phyloP scores from a whole-genome alignment of 2,113 vertebrate genomes.

The Mobula hypostoma region DNA sequence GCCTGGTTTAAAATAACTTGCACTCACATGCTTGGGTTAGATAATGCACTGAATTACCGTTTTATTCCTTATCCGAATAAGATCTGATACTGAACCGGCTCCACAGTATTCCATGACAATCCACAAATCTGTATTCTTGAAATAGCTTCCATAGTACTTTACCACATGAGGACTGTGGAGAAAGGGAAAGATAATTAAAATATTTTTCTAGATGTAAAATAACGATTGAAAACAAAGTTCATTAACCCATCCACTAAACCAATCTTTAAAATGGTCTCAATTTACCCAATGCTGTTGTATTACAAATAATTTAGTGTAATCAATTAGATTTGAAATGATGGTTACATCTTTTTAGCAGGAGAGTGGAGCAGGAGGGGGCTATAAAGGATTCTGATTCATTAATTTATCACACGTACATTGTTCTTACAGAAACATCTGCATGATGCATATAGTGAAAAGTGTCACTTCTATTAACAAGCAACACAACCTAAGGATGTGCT shows the following conservation, averaged over 20 bases:
- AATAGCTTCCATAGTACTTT: slow-evolving; percentile 90
- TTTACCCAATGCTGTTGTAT: background rate
- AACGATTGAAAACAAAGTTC: background rate
- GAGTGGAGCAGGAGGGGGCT: no score
- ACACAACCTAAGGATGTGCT: no score
- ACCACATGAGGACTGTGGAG: slow-evolving; percentile 74
- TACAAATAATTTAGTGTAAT: background rate
- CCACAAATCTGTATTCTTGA: slow-evolving; percentile 93
- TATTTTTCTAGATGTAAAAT: background rate
- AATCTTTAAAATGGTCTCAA: no score
- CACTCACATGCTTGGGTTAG: background rate
- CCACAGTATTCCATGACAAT: slow-evolving; percentile 97
- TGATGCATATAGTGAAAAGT: no score
- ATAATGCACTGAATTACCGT: slow-evolving; percentile 60
- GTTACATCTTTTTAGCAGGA: background rate
- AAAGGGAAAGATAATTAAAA: background rate
- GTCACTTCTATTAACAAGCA: no score
- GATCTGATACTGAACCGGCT: slow-evolving; percentile 85
- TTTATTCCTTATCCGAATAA: slow-evolving; percentile 88
- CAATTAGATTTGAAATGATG: background rate
- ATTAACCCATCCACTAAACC: no score
- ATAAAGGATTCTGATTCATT: no score
- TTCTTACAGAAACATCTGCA: no score
- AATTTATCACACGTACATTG: no score
- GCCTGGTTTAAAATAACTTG: background rate